Percentiles rank a stretch among this genome's conserved stretches.
Conservation (phyloP, 2,797 vertebrate genomes). For the Carduelis carduelis region DNA sequence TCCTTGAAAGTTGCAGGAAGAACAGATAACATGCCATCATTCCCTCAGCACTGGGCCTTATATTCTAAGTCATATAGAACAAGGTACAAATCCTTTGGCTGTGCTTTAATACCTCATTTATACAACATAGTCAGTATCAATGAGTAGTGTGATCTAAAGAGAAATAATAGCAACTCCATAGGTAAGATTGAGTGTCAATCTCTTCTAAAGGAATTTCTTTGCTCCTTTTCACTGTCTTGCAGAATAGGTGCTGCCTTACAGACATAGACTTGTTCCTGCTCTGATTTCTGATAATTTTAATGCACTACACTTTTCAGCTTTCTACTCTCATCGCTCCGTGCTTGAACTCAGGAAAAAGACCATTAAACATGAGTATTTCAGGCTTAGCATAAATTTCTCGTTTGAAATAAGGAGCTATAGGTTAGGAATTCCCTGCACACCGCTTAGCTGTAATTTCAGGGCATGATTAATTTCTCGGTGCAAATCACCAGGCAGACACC, state of each 20-base stretch:
- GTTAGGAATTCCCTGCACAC: conserved; percentile 57
- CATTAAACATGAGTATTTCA: conserved; percentile 12
- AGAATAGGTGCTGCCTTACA: background rate
- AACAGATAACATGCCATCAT: background rate
- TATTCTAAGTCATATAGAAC: background rate
- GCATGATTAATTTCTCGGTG: conserved; percentile 43
- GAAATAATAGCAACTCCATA: background rate
- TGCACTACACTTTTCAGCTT: background rate
- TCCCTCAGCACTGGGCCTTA: background rate
- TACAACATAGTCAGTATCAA: background rate
- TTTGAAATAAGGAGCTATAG: conserved; percentile 28
- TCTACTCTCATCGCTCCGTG: background rate
- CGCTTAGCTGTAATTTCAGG: conserved; percentile 44
- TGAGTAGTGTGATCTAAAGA: background rate
- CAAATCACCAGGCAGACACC: conserved; percentile 34
- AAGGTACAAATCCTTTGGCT: background rate
- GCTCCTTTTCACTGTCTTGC: background rate
- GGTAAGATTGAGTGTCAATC: background rate
- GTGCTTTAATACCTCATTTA: background rate
- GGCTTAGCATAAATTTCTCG: conserved; percentile 11
- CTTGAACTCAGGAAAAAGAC: conserved; percentile 4
- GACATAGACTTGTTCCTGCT: background rate
- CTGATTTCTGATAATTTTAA: background rate
- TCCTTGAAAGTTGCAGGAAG: background rate
- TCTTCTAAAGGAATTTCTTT: background rate